Evolutionary conservation across 2,797 vertebrate genomes (phyloP).

Genomic region (Argyrosomus regius): DNA sequence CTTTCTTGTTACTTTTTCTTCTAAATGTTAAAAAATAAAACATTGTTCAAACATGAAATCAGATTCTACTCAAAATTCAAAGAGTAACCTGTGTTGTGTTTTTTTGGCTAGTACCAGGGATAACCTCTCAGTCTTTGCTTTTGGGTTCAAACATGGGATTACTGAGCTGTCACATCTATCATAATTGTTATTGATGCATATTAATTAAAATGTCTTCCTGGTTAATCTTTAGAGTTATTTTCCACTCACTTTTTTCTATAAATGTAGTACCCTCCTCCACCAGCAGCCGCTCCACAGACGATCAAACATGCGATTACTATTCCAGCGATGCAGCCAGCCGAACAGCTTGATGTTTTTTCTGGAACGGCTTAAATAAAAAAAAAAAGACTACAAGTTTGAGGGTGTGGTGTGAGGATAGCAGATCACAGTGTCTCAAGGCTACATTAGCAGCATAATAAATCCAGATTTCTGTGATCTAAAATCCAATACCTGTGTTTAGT

Average conservation of each 20-base stretch:
- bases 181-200: too few species aligned
- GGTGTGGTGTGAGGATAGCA: too few species aligned
- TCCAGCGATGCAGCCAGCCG: conserved; percentile 52
- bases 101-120: too few species aligned
- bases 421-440: too few species aligned
- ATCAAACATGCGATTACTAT: conserved; percentile 51
- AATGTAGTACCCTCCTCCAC: neutral
- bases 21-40: neutral
- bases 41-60: neutral
- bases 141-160: too few species aligned
- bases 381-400: too few species aligned
- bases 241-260: conserved; percentile 33
- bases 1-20: neutral
- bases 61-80: neutral
- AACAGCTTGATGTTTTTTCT: neutral
- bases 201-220: neutral
- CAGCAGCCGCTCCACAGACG: neutral
- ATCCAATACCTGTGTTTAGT: too few species aligned
- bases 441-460: too few species aligned
- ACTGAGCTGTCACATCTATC: too few species aligned
- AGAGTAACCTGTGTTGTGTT: neutral
- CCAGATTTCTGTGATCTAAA: too few species aligned
- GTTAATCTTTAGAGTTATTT: neutral
- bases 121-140: too few species aligned
- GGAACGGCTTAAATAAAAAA: neutral